Evolutionary conservation across 2,113 vertebrate genomes (phyloP).

Genomic region (Alligator sinensis): DNA sequence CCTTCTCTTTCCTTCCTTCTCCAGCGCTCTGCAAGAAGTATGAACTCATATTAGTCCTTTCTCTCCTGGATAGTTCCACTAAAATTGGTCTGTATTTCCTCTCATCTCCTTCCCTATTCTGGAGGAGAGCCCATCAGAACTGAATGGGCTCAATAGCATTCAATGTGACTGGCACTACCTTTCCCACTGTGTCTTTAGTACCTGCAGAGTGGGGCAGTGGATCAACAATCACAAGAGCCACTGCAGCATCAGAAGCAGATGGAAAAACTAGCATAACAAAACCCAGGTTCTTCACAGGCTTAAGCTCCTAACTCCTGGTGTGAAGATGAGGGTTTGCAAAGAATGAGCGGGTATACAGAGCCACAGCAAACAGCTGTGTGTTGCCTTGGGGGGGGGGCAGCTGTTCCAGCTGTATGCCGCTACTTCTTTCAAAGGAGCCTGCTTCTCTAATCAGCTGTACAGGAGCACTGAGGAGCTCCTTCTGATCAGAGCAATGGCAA

Average conservation of each 20-base stretch:
- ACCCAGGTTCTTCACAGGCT: too few species aligned
- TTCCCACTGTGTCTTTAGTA: accelerated
- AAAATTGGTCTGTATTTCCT: background rate
- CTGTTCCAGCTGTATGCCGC: background rate
- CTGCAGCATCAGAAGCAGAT: background rate
- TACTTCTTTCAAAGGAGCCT: too few species aligned
- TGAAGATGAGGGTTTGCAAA: too few species aligned
- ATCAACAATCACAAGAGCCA: background rate
- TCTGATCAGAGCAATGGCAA: too few species aligned
- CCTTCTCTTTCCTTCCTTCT: background rate
- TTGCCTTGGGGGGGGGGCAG: accelerated
- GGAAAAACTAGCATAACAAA: background rate
- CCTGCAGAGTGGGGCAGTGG: accelerated
- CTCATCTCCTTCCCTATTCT: background rate
- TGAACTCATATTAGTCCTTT: background rate
- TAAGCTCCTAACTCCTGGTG: too few species aligned
- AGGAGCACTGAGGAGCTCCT: too few species aligned
- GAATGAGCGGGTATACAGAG: background rate
- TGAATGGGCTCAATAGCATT: background rate
- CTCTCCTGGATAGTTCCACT: background rate
- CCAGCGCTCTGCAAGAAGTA: background rate
- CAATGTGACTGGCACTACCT: accelerated
- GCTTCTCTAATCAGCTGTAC: too few species aligned
- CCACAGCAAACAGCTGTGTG: background rate
- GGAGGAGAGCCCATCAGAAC: background rate